Conservation (phyloP, 2,797 vertebrate species). For the Labroides dimidiatus region DNA sequence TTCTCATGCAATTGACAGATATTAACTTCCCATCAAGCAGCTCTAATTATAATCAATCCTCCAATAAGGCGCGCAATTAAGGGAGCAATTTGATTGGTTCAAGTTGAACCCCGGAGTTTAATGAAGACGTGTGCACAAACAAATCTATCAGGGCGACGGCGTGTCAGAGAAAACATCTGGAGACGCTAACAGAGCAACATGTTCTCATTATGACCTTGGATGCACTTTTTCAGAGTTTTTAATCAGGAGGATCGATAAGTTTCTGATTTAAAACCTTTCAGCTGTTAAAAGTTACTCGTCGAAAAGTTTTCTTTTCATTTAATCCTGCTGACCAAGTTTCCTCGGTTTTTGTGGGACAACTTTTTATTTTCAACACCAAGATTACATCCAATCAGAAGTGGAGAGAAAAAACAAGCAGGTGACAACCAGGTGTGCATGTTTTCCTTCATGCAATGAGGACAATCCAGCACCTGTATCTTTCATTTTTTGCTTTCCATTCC, state of each 20-base stretch:
- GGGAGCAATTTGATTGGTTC: constrained; percentile 89
- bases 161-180: constrained; percentile 60
- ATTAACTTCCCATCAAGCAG: constrained; percentile 95
- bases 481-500: too few relatives aligned
- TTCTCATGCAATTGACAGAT: constrained; percentile 91
- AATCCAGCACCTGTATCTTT: too few relatives aligned
- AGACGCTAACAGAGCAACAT: constrained; percentile 13
- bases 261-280: not conserved
- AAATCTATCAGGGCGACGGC: constrained; percentile 78
- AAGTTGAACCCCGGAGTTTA: constrained; percentile 87
- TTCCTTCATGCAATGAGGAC: too few relatives aligned
- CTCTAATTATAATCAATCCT: constrained; percentile 93
- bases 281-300: too few relatives aligned
- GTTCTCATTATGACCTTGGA: constrained; percentile 35
- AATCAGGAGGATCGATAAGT: not conserved
- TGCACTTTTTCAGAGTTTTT: not conserved
- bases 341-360: too few relatives aligned
- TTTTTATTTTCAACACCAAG: too few relatives aligned
- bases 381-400: too few relatives aligned
- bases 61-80: constrained; percentile 92
- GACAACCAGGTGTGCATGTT: too few relatives aligned
- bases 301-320: too few relatives aligned
- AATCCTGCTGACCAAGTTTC: too few relatives aligned
- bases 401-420: too few relatives aligned
- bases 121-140: constrained; percentile 89